These are phyloP conservation scores for Drosophila tripunctata DNA, from an alignment of 2,888 invertebrate species.

Conservation along the genomic window DNA sequence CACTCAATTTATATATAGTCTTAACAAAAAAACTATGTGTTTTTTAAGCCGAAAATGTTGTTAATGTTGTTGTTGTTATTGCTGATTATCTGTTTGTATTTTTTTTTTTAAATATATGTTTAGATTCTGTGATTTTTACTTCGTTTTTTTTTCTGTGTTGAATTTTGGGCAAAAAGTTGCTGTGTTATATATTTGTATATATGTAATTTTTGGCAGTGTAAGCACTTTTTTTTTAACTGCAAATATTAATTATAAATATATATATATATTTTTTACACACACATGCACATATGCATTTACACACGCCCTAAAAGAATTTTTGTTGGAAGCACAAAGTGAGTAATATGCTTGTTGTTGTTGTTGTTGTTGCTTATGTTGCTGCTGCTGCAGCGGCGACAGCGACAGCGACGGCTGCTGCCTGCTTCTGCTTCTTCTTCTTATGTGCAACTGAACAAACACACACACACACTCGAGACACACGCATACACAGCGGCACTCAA, in stretches of 20 bases:
- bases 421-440: conserved; percentile 32
- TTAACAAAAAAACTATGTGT: conserved; percentile 20
- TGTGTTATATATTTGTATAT: conserved; percentile 37
- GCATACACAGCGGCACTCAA: conserved; percentile 36
- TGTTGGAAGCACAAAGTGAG: conserved; percentile 56
- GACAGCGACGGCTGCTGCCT: conserved; percentile 2
- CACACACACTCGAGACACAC: conserved; percentile 43
- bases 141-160: conserved; percentile 12
- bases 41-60: conserved; percentile 36
- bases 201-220: conserved; percentile 65
- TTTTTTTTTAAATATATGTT: conserved; percentile 7
- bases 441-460: conserved; percentile 63
- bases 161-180: conserved; percentile 48
- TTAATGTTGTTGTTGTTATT: not conserved
- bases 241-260: conserved; percentile 35
- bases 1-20: conserved; percentile 49
- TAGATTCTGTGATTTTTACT: conserved; percentile 9
- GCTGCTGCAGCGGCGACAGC: conserved; percentile 21
- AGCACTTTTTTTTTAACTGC: conserved; percentile 54
- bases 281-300: conserved; percentile 24
- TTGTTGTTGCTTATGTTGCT: conserved; percentile 6
- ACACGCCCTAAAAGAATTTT: conserved; percentile 68
- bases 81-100: conserved; percentile 8
- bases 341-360: conserved; percentile 50
- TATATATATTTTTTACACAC: not conserved